Conservation (phyloP, 2,797 vertebrate species). For the Clarias pachynema region DNA sequence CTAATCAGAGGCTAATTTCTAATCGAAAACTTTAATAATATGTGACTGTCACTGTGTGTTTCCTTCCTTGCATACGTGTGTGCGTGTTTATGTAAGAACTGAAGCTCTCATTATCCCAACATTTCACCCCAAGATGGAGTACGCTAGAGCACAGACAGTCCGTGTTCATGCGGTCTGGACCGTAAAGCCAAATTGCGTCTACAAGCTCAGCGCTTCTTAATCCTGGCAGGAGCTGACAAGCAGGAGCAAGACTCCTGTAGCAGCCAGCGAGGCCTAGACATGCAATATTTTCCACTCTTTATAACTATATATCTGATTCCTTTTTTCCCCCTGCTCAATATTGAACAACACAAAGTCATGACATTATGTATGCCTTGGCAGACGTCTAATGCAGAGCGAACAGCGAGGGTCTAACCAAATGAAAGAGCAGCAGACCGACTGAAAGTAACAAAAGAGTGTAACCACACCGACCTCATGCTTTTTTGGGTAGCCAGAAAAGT, state of each 20-base stretch:
- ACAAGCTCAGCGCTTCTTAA: slow-evolving; percentile 56
- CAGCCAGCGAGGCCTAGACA: slow-evolving; percentile 61
- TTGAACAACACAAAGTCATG: slow-evolving; percentile 71
- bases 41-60: not conserved
- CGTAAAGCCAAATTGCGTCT: slow-evolving; percentile 58
- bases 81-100: slow-evolving; percentile 13
- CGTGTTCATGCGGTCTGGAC: slow-evolving; percentile 40
- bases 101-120: slow-evolving; percentile 6
- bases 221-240: slow-evolving; percentile 65
- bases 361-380: slow-evolving; percentile 69
- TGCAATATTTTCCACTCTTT: slow-evolving; percentile 69
- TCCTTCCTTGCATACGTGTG: not conserved
- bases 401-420: slow-evolving; percentile 63
- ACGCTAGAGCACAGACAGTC: slow-evolving; percentile 28
- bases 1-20: slow-evolving; percentile 11
- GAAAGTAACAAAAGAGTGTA: slow-evolving; percentile 58
- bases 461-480: slow-evolving; percentile 61
- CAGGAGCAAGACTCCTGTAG: slow-evolving; percentile 51
- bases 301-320: slow-evolving; percentile 56
- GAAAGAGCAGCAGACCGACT: slow-evolving; percentile 63
- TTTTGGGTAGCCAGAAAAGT: slow-evolving; percentile 70
- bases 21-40: not conserved
- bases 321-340: slow-evolving; percentile 46
- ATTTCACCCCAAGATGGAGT: slow-evolving; percentile 7
- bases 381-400: slow-evolving; percentile 52